phyloP scores from a whole-genome alignment of 2,797 vertebrate genomes.

The Galagoides demidoff region DNA sequence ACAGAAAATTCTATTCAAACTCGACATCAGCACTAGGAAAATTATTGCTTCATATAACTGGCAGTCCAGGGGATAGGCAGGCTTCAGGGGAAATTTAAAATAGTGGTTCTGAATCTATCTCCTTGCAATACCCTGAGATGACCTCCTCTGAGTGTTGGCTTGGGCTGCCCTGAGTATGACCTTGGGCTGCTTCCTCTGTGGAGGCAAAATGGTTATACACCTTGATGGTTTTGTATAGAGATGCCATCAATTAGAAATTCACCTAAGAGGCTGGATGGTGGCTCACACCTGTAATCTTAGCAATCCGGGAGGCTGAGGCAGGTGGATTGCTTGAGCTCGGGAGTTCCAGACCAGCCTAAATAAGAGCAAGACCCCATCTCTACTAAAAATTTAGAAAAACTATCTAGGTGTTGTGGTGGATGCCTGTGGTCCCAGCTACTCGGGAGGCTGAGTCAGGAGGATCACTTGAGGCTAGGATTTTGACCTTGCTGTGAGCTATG shows the following conservation, averaged over 20 bases:
- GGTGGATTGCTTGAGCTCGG: too few species aligned
- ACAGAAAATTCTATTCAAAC: constrained; percentile 28
- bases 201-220: background rate
- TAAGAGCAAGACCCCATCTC: too few species aligned
- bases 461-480: too few species aligned
- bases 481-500: too few species aligned
- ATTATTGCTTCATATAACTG: background rate
- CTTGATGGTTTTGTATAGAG: background rate
- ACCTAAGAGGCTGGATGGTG: background rate
- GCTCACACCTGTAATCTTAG: too few species aligned
- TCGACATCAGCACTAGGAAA: constrained; percentile 19
- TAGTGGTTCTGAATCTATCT: background rate
- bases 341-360: too few species aligned
- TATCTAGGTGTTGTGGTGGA: too few species aligned
- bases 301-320: too few species aligned
- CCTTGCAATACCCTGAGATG: background rate
- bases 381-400: too few species aligned
- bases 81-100: background rate
- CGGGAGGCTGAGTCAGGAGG: too few species aligned
- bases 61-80: background rate
- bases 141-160: background rate
- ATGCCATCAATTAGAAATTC: background rate
- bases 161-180: background rate
- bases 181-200: background rate
- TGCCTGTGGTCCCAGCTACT: too few species aligned